Evolutionary conservation across 2,113 vertebrate genomes (phyloP), one percentile per base, ranked within the genome.

Genomic region (Colinus virginianus): DNA sequence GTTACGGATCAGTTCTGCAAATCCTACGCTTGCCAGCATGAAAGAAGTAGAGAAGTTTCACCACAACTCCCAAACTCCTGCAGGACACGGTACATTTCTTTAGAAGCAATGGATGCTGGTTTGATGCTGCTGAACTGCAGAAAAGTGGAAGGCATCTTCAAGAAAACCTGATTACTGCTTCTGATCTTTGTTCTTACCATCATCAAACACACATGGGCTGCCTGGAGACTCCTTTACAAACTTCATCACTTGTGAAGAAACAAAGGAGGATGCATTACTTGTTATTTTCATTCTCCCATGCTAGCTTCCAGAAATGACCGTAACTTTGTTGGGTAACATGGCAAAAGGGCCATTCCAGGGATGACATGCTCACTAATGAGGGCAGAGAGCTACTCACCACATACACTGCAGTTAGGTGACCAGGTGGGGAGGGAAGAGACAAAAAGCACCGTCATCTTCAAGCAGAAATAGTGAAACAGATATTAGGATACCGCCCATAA

Each of bases 121-220:
- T 92, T 72, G n/a, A 71, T 34, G 9, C 6, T 34, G 87, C 88
- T 94, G 84, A 90, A 72, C 28, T 87, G 67, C 84, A 85, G 87
- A 32, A 40, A 90, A 94, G 48, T 55, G 32, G 84, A 66, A 94
- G 36, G 66, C 34, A 80, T 64, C 81, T 77, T 85, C 59, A 59
- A 78, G 63, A 86, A 92, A 92, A 90, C 45, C 26, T 25, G 51
- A 85, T 87, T 63, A 34, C 20, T 82, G 56, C 94, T 93, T 95
- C 85, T 94, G 89, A 94, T 93, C 91, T 89, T 86, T 74, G 45
- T 67, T 89, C 75, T 89, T 74, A 69, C 2, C 70, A 83, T 72
- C 85, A 90, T 81, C 91, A 94, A 83, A 89, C 63, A 79, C 62
- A 43, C 49, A 48, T 32, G 26, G 38, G 64, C 38, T 94, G 87